Evolutionary conservation across 2,797 vertebrate species (phyloP).

Genomic region (Pseudotriccus pelzelni): DNA sequence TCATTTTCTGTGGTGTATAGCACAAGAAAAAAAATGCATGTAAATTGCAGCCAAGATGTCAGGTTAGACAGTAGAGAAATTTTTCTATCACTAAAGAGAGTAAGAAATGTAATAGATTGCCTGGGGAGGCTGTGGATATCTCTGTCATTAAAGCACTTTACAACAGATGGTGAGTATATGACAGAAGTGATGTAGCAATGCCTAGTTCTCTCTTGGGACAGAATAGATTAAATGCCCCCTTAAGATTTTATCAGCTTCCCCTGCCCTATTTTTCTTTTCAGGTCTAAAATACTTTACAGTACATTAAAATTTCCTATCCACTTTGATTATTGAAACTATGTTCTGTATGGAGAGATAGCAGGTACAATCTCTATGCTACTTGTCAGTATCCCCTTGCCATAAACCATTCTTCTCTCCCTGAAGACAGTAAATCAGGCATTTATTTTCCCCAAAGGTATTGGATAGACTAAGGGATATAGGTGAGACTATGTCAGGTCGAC

Average conservation of each 20-base stretch:
- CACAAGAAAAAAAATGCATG: background rate
- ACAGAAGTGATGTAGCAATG: background rate
- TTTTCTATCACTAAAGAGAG: background rate
- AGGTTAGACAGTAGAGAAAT: background rate
- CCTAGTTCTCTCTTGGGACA: background rate
- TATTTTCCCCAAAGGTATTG: background rate
- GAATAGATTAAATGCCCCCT: background rate
- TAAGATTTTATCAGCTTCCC: background rate
- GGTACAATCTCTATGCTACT: background rate
- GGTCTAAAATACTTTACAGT: background rate
- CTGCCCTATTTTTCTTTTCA: background rate
- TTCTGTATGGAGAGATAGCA: background rate
- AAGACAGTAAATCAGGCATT: background rate
- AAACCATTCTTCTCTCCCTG: background rate
- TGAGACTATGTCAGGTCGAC: background rate
- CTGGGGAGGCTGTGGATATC: background rate
- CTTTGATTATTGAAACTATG: background rate
- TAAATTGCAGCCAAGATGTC: background rate
- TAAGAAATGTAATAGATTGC: background rate
- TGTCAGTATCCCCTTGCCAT: background rate
- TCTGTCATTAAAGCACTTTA: conserved; percentile 10
- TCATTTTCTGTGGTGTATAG: background rate
- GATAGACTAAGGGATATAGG: background rate
- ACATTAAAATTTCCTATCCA: background rate
- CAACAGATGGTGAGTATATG: background rate